Percentiles rank a stretch among this genome's conserved stretches.
Conservation (phyloP, 2,113 vertebrate genomes). For the Sterna hirundo region DNA sequence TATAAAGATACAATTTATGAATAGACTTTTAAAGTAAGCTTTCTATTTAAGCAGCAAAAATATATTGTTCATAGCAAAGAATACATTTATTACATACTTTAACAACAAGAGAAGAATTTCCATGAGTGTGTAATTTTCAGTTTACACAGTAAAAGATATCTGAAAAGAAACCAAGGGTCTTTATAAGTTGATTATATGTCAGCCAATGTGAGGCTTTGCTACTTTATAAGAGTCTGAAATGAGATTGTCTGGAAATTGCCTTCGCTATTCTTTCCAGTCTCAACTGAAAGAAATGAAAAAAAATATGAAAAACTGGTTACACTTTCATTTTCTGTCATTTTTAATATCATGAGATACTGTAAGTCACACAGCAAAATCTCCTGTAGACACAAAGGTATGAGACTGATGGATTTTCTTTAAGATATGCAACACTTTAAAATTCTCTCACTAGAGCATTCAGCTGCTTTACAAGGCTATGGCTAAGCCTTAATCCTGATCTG, state of each 20-base stretch:
- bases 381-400: not conserved
- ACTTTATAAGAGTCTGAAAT: constrained; percentile 15
- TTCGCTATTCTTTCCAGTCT: constrained; percentile 2
- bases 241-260: constrained; percentile 13
- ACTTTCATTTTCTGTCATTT: not conserved
- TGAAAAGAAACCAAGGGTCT: not conserved
- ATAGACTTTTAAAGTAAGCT: not conserved
- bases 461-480: not conserved
- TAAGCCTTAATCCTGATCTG: not conserved
- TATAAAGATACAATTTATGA: not conserved
- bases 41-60: not conserved
- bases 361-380: not conserved
- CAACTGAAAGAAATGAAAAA: not conserved
- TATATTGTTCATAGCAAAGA: not conserved
- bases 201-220: not conserved
- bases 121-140: not conserved
- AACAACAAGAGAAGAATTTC: not conserved
- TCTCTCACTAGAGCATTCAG: not conserved
- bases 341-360: not conserved
- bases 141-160: not conserved
- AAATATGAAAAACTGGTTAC: not conserved
- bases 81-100: not conserved
- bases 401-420: not conserved
- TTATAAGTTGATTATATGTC: not conserved
- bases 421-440: not conserved